Base-by-base conservation (phyloP, 2,113 vertebrate species). In the Gasterosteus aculeatus region DNA sequence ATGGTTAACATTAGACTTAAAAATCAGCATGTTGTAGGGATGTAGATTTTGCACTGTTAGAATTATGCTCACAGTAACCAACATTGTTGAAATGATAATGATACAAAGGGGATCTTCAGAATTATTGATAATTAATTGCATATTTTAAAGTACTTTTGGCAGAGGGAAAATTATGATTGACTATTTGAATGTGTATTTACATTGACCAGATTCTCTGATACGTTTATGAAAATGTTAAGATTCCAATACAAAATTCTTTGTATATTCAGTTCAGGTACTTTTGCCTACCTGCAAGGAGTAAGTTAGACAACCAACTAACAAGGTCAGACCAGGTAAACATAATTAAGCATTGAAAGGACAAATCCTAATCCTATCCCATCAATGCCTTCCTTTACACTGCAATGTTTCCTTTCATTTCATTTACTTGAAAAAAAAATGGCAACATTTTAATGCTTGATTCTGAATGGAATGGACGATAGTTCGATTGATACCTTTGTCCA, bases 381-480 rank as follows among this genome's bases (percentile, higher is more conserved):
- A 46, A 2, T 44, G 35, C 39, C 35, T 58, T 65, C 42, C 77
- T 56, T 26, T 26, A 54, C 53, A 29, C 44, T 53, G 22, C 18
- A 38, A 66, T 61, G 53, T 59, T 66, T 66, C 22, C 22, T 26
- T 26, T 61, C 53, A 72, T 70, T 57, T 75, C n/a, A 62, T 42
- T 53, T 26, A 77, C 29, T 78, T 72, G 33, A 33, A 33, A 33
- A 31, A 72, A 83, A 31, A 72, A 73, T 39, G 44, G 35, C 69
- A 83, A 63, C 54, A 82, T 33, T 85, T 78, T 47, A 10, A 49
- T 78, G 44, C 46, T 72, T 64, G 44, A 69, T 62, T 73, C 59
- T 58, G 11, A 82, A 53, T 5, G 0, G 42, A n/a, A 65, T 26
- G 54, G 58, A 71, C 26, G 10, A 59, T 46, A 39, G 38, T 66